Base-by-base conservation (phyloP, 2,888 invertebrate genomes). In the Leptinotarsa tumamoca region DNA sequence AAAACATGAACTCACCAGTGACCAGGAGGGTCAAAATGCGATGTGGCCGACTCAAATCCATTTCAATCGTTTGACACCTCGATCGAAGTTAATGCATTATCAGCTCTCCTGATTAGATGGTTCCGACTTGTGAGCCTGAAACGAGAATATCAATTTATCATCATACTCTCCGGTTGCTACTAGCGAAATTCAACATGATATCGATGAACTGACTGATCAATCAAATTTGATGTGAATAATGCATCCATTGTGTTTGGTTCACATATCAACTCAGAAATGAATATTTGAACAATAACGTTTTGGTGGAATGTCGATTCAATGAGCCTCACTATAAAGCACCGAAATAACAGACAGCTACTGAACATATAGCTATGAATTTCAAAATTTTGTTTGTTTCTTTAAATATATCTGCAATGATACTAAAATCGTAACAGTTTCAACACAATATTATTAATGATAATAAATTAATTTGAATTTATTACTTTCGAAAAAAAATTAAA, bases 31-130 rank as follows among this genome's bases (percentile, higher is more conserved):
- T 78, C 73, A 81, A 72, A 49, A 79, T 63, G 66, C 72, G 43
- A 67, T 76, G 71, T 72, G 73, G 77, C 79, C 74, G 71, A 61
- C 74, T 68, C 33, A 70, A 68, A 78, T 80, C 78, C 82, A 82
- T 82, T 79, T 75, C 80, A 75, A 75, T 71, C 69, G 56, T 52
- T 67, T 74, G 72, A 71, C 74, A 67, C 68, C 58, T 73, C 70
- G 71, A 71, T 76, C 27, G 49, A 75, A 72, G 52, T 74, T 79
- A 79, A 79, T 73, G 75, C 80, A 80, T 80, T 74, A 81, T 81
- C 78, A 66, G 63, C 61, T 68, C 52, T 58, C 21, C 23, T 43
- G 54, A 69, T 68, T 49, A 18, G 56, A 51, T 49, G 51, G 63
- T 68, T 33, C 68, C 75, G 54, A 67, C 68, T 56, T 33, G 70